Evolutionary conservation across 2,797 vertebrate species (phyloP).

Genomic region (Pseudomugil gertrudae): DNA sequence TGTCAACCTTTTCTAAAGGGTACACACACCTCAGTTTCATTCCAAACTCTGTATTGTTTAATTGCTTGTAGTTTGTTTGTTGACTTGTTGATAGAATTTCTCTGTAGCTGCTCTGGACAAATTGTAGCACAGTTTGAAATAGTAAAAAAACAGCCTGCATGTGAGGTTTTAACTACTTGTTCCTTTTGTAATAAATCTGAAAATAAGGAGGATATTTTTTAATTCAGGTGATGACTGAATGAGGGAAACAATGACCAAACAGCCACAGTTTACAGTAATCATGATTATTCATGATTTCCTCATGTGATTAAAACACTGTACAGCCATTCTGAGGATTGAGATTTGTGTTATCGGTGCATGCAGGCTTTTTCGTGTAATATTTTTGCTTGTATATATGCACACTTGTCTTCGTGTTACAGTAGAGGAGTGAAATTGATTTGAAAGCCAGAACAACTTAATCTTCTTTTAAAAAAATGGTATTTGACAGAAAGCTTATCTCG

Average conservation of each 20-base stretch:
- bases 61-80: background rate
- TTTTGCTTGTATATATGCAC: conserved; percentile 19
- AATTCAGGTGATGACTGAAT: conserved; percentile 52
- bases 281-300: conserved; percentile 51
- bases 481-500: conserved; percentile 74
- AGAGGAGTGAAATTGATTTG: conserved; percentile 70
- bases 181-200: conserved; percentile 37
- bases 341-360: conserved; percentile 23
- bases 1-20: conserved; percentile 31
- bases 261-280: conserved; percentile 3
- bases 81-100: conserved; percentile 2
- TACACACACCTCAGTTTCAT: conserved; percentile 14
- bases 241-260: conserved; percentile 41
- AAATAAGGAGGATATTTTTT: conserved; percentile 43
- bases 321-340: conserved; percentile 19
- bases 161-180: conserved; percentile 2
- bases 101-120: background rate
- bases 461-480: conserved; percentile 72
- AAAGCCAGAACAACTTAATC: conserved; percentile 73
- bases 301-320: conserved; percentile 37
- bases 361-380: conserved; percentile 10
- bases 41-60: background rate
- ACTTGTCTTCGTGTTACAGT: conserved; percentile 54
- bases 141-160: background rate
- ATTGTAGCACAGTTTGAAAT: background rate